A percentile compares a stretch with the other conserved stretches of the same genome.
These are phyloP conservation scores for Andrena marginata DNA, from an alignment of 2,888 invertebrate species.

Conservation along the genomic window DNA sequence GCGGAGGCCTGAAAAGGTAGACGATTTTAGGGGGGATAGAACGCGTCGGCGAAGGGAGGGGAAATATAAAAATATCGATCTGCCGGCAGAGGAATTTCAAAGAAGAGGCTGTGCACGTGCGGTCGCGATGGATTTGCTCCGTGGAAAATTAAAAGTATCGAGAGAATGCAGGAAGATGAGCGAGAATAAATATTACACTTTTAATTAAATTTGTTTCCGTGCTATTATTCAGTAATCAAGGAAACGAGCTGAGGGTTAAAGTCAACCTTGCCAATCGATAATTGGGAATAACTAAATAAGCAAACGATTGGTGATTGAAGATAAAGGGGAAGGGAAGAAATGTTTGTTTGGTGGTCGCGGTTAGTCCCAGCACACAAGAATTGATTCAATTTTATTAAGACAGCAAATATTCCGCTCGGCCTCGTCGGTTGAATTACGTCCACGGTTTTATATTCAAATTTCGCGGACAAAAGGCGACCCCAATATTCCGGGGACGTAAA, in stretches of 20 bases:
- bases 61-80: constrained; percentile 40
- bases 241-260: too few species aligned
- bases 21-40: background rate
- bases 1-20: constrained; percentile 29
- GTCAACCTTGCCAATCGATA: too few species aligned
- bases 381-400: background rate
- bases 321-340: background rate
- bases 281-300: background rate
- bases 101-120: background rate
- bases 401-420: background rate
- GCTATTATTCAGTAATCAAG: background rate
- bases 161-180: too few species aligned
- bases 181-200: too few species aligned
- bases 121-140: background rate
- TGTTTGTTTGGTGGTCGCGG: background rate
- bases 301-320: background rate
- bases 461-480: constrained; percentile 32
- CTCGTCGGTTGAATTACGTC: background rate
- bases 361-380: background rate
- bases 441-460: constrained; percentile 32
- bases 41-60: background rate
- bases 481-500: constrained; percentile 31
- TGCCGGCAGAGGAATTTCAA: background rate
- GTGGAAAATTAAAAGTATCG: background rate
- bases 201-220: too few species aligned